A percentile compares a stretch with the other conserved stretches of the same genome.
Evolutionary conservation across 2,888 invertebrate species (phyloP).

Genomic region (Cosmopolites sordidus): DNA sequence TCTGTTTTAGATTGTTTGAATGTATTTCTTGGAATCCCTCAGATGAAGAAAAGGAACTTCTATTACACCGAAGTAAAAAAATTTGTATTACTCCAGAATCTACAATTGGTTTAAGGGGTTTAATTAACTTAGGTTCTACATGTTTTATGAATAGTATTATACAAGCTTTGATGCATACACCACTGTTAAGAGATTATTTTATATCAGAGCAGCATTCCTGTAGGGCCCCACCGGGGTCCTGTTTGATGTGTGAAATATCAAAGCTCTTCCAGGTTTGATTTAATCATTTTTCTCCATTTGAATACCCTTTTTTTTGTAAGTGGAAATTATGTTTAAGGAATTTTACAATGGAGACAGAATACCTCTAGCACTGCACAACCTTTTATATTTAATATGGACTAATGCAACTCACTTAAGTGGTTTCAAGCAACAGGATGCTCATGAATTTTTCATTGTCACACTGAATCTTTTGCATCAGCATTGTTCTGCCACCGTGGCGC

Average conservation of each 20-base stretch:
- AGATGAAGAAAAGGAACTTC: slow-evolving; percentile 69
- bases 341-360: slow-evolving; percentile 89
- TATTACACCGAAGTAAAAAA: slow-evolving; percentile 71
- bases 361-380: slow-evolving; percentile 82
- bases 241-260: slow-evolving; percentile 94
- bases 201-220: slow-evolving; percentile 92
- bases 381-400: slow-evolving; percentile 95
- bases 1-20: slow-evolving; percentile 42
- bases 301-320: background rate
- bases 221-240: slow-evolving; percentile 63
- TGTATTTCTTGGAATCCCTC: slow-evolving; percentile 78
- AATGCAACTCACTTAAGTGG: slow-evolving; percentile 91
- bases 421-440: slow-evolving; percentile 97
- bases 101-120: slow-evolving; percentile 84
- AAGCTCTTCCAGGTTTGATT: slow-evolving; percentile 85
- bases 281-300: background rate
- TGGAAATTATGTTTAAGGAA: slow-evolving; percentile 53
- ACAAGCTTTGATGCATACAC: slow-evolving; percentile 92
- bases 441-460: slow-evolving; percentile 96
- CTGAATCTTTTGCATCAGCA: slow-evolving; percentile 89
- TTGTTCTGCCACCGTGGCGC: slow-evolving; percentile 48
- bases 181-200: slow-evolving; percentile 91
- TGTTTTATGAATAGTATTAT: slow-evolving; percentile 99
- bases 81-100: slow-evolving; percentile 76
- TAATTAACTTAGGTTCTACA: slow-evolving; percentile 94